A percentile compares a stretch with the other conserved stretches of the same genome.
These are phyloP conservation scores for Teleopsis dalmanni DNA, from an alignment of 1,140 invertebrate genomes.

Conservation along the genomic window DNA sequence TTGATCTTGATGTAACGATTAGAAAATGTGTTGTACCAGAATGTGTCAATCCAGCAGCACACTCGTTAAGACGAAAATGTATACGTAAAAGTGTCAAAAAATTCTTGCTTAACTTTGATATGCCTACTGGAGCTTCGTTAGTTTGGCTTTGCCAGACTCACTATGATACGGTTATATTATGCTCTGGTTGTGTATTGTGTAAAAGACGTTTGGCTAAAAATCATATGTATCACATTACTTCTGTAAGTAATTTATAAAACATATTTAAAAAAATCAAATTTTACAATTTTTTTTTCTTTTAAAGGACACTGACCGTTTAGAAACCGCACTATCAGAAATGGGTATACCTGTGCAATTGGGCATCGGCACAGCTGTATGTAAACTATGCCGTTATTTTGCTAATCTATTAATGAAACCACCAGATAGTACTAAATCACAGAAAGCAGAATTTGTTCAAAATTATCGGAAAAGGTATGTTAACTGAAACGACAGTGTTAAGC, in stretches of 20 bases:
- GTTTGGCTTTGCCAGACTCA: slow-evolving; percentile 57
- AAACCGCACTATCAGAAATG: slow-evolving; percentile 55
- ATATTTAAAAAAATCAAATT: neutral
- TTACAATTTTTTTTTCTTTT: slow-evolving; percentile 17
- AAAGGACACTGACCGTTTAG: slow-evolving; percentile 58
- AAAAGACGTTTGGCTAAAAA: slow-evolving; percentile 64
- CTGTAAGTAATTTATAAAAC: slow-evolving; percentile 39
- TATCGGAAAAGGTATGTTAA: slow-evolving; percentile 57
- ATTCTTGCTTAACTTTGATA: slow-evolving; percentile 46
- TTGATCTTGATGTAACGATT: neutral
- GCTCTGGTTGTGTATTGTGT: slow-evolving; percentile 67
- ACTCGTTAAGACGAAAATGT: slow-evolving; percentile 69
- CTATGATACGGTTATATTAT: slow-evolving; percentile 57
- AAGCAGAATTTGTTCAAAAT: slow-evolving; percentile 54
- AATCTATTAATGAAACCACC: slow-evolving; percentile 58
- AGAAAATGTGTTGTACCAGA: slow-evolving; percentile 53
- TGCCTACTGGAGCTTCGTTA: slow-evolving; percentile 26
- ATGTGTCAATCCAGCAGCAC: slow-evolving; percentile 56
- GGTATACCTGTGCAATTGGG: slow-evolving; percentile 58
- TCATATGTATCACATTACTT: slow-evolving; percentile 57
- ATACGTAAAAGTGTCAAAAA: slow-evolving; percentile 62
- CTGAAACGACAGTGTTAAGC: neutral
- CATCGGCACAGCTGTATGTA: slow-evolving; percentile 61
- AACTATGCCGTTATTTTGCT: slow-evolving; percentile 69
- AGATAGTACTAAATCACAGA: slow-evolving; percentile 48